Evolutionary conservation across 1,140 invertebrate species (phyloP), one percentile per base, ranked within the genome.

Genomic region (Lepidurus couesii): DNA sequence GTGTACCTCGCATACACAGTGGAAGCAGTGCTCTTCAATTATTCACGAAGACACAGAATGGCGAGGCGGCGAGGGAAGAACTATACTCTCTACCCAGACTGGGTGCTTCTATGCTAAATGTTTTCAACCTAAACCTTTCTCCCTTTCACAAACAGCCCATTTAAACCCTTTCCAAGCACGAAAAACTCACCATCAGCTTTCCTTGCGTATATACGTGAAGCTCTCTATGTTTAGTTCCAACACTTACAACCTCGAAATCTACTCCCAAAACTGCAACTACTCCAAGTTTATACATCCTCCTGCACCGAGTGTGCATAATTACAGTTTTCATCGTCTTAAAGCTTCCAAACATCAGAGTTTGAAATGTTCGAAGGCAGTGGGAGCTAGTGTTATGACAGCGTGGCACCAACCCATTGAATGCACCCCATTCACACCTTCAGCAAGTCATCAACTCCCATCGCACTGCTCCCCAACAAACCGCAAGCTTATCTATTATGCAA

Each of bases 11-110:
- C 53, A 7, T 65, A 65, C 53, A 65, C 13, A 65, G 53, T 65
- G 16, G 53, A 65, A 65, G 53, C 53, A 65, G 53, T 13, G 53
- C 53, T 65, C 9, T 65, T 65, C 53, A n/a, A 65, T 65, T 65
- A 65, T 65, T 65, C 53, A 65, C 53, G 53, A 65, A 65, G 53
- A 65, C 53, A 16, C 53, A 65, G 53, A 65, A 65, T 65, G 53
- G 53, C n/a, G 53, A 65, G 53, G 21, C 16, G 53, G 16, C 16
- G 6, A 13, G 16, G 16, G 16, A 13, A n/a, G 13, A 65, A 65
- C 53, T 65, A 65, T 5, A 65, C 16, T n/a, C 53, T 65, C 16
- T 21, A 9, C 45, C 53, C 53, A 65, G 53, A 65, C 6, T 65
- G 16, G 53, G 53, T 65, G 53, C 53, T 11, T n/a, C 53, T 65